phyloP scores from a whole-genome alignment of 2,113 vertebrate genomes.

The Dasypus novemcinctus region DNA sequence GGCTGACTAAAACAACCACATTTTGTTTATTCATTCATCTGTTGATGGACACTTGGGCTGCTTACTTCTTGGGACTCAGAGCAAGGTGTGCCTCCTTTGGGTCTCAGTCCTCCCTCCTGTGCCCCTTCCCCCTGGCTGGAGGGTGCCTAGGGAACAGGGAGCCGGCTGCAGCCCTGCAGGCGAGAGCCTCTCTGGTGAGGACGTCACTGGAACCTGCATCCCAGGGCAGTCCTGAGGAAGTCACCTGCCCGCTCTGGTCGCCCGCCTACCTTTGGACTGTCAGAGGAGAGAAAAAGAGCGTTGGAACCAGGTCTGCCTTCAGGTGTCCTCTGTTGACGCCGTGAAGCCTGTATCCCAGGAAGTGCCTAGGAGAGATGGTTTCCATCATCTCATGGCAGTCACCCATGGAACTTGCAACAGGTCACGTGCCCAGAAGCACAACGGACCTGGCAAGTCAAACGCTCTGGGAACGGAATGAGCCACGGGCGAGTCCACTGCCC shows the following conservation, averaged over 20 bases:
- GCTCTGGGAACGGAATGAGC: background rate
- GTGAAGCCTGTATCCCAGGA: background rate
- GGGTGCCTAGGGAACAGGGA: background rate
- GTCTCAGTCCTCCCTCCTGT: background rate
- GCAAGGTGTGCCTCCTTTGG: background rate
- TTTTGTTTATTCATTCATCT: too few species aligned
- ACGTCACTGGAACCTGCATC: fast-evolving
- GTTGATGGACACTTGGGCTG: too few species aligned
- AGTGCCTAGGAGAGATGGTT: background rate
- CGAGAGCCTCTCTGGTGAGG: background rate
- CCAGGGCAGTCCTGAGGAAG: too few species aligned
- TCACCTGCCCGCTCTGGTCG: background rate
- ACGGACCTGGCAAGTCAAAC: background rate
- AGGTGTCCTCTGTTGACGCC: background rate
- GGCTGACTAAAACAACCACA: too few species aligned
- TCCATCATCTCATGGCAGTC: too few species aligned
- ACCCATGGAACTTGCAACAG: background rate
- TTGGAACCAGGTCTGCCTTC: background rate
- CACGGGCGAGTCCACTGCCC: background rate
- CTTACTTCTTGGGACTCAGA: background rate
- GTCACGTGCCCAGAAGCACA: background rate
- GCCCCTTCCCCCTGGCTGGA: background rate
- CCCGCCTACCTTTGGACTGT: background rate
- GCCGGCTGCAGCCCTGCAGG: background rate
- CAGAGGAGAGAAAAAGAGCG: background rate